Evolutionary conservation across 2,113 vertebrate species (phyloP).

Genomic region (Gallinago media): DNA sequence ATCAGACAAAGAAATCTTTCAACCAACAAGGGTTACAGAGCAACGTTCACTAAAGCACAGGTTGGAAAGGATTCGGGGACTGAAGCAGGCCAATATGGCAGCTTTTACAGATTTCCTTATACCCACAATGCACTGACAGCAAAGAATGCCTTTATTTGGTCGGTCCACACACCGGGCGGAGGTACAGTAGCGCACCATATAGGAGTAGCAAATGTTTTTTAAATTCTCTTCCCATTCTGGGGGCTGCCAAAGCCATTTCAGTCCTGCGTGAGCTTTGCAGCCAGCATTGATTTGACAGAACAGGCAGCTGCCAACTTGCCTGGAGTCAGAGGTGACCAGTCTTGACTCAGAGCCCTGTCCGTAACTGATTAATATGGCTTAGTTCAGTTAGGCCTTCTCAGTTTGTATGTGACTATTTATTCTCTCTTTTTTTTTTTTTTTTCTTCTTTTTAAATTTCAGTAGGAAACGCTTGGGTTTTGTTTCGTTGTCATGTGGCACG

Average conservation of each 20-base stretch:
- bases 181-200: slow-evolving; percentile 55
- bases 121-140: slow-evolving; percentile 93
- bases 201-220: slow-evolving; percentile 52
- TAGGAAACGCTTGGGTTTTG: not conserved
- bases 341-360: slow-evolving; percentile 71
- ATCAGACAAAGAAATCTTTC: slow-evolving; percentile 92
- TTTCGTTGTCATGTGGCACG: slow-evolving; percentile 54
- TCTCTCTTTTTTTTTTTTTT: not conserved
- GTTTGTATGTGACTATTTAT: not conserved
- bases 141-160: slow-evolving; percentile 85
- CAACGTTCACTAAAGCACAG: slow-evolving; percentile 96
- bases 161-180: slow-evolving; percentile 74
- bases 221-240: not conserved
- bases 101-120: slow-evolving; percentile 86
- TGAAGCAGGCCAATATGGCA: slow-evolving; percentile 84
- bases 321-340: slow-evolving; percentile 73
- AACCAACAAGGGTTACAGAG: slow-evolving; percentile 92
- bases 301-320: slow-evolving; percentile 76
- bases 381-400: slow-evolving; percentile 79
- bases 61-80: slow-evolving; percentile 76
- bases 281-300: slow-evolving; percentile 13
- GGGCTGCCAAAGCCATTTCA: slow-evolving; percentile 39
- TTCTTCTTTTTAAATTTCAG: not conserved
- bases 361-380: slow-evolving; percentile 90
- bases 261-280: slow-evolving; percentile 58